phyloP scores from a whole-genome alignment of 2,113 vertebrate species.

The Balaenoptera acutorostrata region DNA sequence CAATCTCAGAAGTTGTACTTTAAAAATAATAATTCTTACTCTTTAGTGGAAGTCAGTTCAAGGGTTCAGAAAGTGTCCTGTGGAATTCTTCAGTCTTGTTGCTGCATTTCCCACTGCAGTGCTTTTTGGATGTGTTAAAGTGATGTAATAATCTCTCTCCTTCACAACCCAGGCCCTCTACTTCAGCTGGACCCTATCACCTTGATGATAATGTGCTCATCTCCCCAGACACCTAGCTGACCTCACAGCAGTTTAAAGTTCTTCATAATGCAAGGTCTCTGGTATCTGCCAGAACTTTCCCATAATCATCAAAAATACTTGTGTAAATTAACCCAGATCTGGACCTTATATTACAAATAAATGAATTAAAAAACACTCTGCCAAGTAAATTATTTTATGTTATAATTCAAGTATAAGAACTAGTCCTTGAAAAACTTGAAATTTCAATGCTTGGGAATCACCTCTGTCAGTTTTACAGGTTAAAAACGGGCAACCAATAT shows the following conservation, averaged over 20 bases:
- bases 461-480: background rate
- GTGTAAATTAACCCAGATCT: background rate
- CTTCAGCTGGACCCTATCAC: background rate
- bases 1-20: background rate
- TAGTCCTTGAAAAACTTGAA: background rate
- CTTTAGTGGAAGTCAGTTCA: background rate
- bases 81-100: background rate
- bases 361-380: background rate
- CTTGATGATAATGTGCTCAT: background rate
- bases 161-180: fast-evolving
- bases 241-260: background rate
- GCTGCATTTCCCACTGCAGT: background rate
- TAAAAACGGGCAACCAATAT: background rate
- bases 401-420: background rate
- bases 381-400: background rate
- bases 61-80: background rate
- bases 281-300: background rate
- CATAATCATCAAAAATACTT: background rate
- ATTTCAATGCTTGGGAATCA: background rate
- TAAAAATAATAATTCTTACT: background rate
- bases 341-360: background rate
- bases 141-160: background rate
- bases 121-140: background rate
- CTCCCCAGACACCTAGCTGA: background rate
- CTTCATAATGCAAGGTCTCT: background rate